These are phyloP conservation scores for Stenolophus ochropezus DNA, from an alignment of 2,888 invertebrate species.

Conservation along the genomic window DNA sequence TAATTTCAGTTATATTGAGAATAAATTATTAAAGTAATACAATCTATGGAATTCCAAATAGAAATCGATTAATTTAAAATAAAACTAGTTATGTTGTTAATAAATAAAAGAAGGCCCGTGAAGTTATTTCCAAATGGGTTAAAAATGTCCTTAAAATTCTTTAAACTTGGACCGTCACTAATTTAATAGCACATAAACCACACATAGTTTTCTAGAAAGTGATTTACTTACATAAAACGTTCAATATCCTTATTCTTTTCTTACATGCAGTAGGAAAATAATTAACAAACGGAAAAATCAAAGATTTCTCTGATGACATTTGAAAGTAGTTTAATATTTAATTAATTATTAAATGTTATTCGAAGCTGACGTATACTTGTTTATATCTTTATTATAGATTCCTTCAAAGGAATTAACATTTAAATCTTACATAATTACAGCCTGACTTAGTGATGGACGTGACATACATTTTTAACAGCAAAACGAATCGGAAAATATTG, in stretches of 20 bases:
- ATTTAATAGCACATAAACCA: neutral
- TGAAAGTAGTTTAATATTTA: slow-evolving; percentile 49
- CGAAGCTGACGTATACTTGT: neutral
- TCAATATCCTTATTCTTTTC: slow-evolving; percentile 7
- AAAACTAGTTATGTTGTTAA: too few relatives aligned
- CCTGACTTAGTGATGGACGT: slow-evolving; percentile 7
- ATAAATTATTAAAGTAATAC: too few relatives aligned
- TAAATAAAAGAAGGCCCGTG: too few relatives aligned
- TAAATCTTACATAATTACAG: slow-evolving; percentile 34
- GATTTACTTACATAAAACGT: neutral
- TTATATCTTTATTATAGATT: slow-evolving; percentile 34
- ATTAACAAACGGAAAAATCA: slow-evolving; percentile 2
- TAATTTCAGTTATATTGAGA: too few relatives aligned
- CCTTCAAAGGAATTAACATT: slow-evolving; percentile 30
- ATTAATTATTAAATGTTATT: slow-evolving; percentile 51
- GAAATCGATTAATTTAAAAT: too few relatives aligned
- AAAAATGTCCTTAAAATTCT: neutral
- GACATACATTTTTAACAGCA: slow-evolving; percentile 27
- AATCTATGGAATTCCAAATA: too few relatives aligned
- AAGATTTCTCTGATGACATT: slow-evolving; percentile 48
- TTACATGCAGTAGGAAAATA: neutral
- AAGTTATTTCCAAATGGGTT: neutral
- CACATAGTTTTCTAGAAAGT: neutral
- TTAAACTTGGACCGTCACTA: neutral
- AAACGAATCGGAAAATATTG: slow-evolving; percentile 25